phyloP scores from a whole-genome alignment of 2,113 vertebrate genomes.

The Cnemophilus loriae region DNA sequence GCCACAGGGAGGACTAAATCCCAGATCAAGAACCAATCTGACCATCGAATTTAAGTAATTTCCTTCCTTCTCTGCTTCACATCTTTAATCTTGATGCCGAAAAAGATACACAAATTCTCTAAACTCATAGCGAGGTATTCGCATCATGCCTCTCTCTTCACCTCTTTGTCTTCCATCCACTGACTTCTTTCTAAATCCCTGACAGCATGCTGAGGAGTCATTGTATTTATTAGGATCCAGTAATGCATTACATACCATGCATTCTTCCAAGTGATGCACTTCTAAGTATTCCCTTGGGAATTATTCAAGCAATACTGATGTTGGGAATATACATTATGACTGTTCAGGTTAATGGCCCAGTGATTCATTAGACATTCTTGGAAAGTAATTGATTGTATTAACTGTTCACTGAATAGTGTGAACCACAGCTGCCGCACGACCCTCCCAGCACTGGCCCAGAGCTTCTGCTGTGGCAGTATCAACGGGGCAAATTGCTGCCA shows the following conservation, averaged over 20 bases:
- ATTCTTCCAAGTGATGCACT: background rate
- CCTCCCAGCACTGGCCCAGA: background rate
- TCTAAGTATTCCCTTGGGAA: slow-evolving; percentile 4
- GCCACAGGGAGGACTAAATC: background rate
- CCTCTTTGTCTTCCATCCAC: background rate
- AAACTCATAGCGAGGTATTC: background rate
- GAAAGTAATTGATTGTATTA: slow-evolving; percentile 23
- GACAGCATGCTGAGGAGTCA: background rate
- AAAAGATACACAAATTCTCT: background rate
- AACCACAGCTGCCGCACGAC: background rate
- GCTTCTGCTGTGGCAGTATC: background rate
- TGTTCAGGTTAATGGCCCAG: slow-evolving; percentile 16
- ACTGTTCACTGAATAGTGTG: background rate
- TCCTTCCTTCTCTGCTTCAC: background rate
- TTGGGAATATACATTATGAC: background rate
- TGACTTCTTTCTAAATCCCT: background rate
- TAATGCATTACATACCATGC: background rate
- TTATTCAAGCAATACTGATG: background rate
- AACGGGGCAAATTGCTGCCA: fast-evolving
- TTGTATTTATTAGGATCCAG: background rate
- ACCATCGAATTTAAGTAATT: background rate
- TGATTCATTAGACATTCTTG: slow-evolving; percentile 36
- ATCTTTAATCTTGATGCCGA: background rate
- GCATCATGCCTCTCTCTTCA: background rate
- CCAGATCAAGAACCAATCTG: background rate